Conservation (phyloP, 2,888 invertebrate genomes). For the Yponomeuta malinellus region DNA sequence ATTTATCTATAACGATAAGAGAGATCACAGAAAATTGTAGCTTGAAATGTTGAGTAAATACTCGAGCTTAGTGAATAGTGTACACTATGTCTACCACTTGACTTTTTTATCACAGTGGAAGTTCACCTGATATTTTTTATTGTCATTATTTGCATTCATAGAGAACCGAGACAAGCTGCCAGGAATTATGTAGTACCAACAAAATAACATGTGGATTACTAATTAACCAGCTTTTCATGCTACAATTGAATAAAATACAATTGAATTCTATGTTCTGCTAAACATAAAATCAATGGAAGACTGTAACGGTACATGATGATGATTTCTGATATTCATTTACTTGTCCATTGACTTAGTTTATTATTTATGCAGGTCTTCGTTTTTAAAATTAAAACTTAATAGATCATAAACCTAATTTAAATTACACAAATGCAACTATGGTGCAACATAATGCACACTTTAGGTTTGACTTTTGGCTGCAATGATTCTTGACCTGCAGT, state of each 20-base stretch:
- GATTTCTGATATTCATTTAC: slow-evolving; percentile 24
- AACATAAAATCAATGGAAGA: slow-evolving; percentile 67
- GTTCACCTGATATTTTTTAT: slow-evolving; percentile 49
- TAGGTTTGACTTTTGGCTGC: slow-evolving; percentile 52
- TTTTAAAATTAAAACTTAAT: slow-evolving; percentile 50
- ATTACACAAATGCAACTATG: slow-evolving; percentile 69
- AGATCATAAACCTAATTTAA: slow-evolving; percentile 54
- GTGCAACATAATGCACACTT: slow-evolving; percentile 15
- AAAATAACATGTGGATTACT: background rate
- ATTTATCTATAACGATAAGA: slow-evolving; percentile 71
- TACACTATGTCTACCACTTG: slow-evolving; percentile 55
- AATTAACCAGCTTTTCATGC: slow-evolving; percentile 42
- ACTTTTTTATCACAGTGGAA: slow-evolving; percentile 69
- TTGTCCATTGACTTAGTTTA: slow-evolving; percentile 10
- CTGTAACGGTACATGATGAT: slow-evolving; percentile 33
- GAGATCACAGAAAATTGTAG: slow-evolving; percentile 78
- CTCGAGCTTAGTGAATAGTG: slow-evolving; percentile 48
- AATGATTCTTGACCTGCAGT: slow-evolving; percentile 39
- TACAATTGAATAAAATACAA: slow-evolving; percentile 53
- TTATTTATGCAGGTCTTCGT: slow-evolving; percentile 33
- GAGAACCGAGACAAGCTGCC: slow-evolving; percentile 20
- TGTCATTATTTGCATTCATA: slow-evolving; percentile 39
- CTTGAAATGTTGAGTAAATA: slow-evolving; percentile 73
- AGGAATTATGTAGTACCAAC: slow-evolving; percentile 14
- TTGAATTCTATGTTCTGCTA: slow-evolving; percentile 38